Evolutionary conservation across 2,113 vertebrate genomes (phyloP).

Genomic region (Hydrolagus affinis): DNA sequence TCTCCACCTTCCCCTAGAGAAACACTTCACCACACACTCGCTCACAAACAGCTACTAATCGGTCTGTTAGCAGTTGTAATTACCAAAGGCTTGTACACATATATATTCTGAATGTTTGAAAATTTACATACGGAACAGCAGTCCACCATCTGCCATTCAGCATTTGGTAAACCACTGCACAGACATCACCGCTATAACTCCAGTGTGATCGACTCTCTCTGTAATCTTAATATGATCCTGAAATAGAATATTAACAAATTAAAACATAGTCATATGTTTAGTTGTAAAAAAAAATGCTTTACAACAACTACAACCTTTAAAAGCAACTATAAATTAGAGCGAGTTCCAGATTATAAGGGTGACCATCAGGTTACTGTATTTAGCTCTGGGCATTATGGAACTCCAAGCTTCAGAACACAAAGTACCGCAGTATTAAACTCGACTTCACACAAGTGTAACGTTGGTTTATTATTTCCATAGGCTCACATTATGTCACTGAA

Average conservation of each 20-base stretch:
- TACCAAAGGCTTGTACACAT: background rate
- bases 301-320: background rate
- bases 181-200: background rate
- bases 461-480: no score
- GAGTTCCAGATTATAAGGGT: background rate
- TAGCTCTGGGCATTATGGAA: background rate
- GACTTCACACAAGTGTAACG: no score
- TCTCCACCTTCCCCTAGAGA: background rate
- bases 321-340: background rate
- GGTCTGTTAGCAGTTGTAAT: background rate
- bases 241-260: background rate
- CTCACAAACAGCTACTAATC: background rate
- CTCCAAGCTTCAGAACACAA: background rate
- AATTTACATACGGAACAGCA: background rate
- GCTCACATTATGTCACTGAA: no score
- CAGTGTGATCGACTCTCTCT: background rate
- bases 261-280: background rate
- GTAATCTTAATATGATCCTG: background rate
- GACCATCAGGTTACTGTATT: background rate
- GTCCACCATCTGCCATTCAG: background rate
- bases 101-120: background rate
- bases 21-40: background rate
- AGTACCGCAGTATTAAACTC: no score
- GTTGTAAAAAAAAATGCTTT: no score
- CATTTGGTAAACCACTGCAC: background rate